A percentile compares a stretch with the other conserved stretches of the same genome.
Conservation (phyloP, 2,797 vertebrate genomes). For the Aldrovandia affinis region DNA sequence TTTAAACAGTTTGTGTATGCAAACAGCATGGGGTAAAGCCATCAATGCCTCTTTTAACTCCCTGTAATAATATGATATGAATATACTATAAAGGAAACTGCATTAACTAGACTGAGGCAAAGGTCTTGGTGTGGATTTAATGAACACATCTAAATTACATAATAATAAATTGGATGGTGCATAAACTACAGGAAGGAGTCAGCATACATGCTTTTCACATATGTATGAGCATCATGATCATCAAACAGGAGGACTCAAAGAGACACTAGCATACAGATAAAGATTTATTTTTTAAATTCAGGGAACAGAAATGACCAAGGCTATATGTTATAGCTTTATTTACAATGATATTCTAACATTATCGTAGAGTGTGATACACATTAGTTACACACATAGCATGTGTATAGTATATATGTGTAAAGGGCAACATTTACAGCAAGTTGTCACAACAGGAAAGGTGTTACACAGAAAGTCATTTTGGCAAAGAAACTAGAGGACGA, state of each 20-base stretch:
- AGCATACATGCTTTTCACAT: background rate
- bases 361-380: background rate
- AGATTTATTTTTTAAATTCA: background rate
- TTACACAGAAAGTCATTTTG: constrained; percentile 44
- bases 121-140: constrained; percentile 6
- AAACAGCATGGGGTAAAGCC: constrained; percentile 60
- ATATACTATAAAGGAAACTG: background rate
- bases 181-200: background rate
- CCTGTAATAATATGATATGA: constrained; percentile 11
- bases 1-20: constrained; percentile 59
- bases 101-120: background rate
- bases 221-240: background rate
- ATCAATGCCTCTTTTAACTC: constrained; percentile 62
- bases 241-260: constrained; percentile 21
- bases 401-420: too few relatives aligned
- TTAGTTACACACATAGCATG: too few relatives aligned
- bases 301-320: constrained; percentile 2
- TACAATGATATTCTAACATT: background rate
- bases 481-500: background rate
- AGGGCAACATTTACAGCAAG: background rate
- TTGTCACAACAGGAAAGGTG: constrained; percentile 57
- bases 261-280: constrained; percentile 9
- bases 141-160: background rate
- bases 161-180: background rate
- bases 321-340: background rate